Evolutionary conservation across 1,140 invertebrate species (phyloP).

Genomic region (Sogatella furcifera): DNA sequence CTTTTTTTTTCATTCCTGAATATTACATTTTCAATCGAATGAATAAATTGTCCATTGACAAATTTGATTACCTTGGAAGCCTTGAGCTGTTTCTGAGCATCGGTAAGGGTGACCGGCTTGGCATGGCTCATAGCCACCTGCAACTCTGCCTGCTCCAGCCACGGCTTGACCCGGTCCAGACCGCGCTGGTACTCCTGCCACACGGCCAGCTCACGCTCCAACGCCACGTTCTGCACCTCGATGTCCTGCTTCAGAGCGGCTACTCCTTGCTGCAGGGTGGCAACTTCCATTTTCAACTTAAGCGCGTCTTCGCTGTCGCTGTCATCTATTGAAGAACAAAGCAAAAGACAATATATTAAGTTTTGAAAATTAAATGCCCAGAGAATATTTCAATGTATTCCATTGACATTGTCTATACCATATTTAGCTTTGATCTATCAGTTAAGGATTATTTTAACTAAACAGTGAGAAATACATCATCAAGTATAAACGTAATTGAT

Average conservation of each 20-base stretch:
- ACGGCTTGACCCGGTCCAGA: conserved; percentile 70
- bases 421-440: too few relatives aligned
- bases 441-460: too few relatives aligned
- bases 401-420: too few relatives aligned
- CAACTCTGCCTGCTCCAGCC: conserved; percentile 76
- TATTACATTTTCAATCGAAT: too few relatives aligned
- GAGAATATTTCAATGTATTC: too few relatives aligned
- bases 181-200: conserved; percentile 78
- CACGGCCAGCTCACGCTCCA: conserved; percentile 58
- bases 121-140: conserved; percentile 54
- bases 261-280: conserved; percentile 33
- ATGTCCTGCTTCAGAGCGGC: conserved; percentile 55
- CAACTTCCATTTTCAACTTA: conserved; percentile 38
- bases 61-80: conserved; percentile 28
- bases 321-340: too few relatives aligned
- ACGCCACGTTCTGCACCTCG: conserved; percentile 53
- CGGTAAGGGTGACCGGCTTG: conserved; percentile 60
- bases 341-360: too few relatives aligned
- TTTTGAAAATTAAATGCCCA: too few relatives aligned
- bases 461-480: too few relatives aligned
- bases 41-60: too few relatives aligned
- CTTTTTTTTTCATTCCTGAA: too few relatives aligned
- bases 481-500: too few relatives aligned
- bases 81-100: conserved; percentile 67
- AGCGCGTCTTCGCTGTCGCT: conserved; percentile 48